These are phyloP conservation scores for Habropoda laboriosa DNA, from an alignment of 1,140 invertebrate genomes.

Conservation along the genomic window DNA sequence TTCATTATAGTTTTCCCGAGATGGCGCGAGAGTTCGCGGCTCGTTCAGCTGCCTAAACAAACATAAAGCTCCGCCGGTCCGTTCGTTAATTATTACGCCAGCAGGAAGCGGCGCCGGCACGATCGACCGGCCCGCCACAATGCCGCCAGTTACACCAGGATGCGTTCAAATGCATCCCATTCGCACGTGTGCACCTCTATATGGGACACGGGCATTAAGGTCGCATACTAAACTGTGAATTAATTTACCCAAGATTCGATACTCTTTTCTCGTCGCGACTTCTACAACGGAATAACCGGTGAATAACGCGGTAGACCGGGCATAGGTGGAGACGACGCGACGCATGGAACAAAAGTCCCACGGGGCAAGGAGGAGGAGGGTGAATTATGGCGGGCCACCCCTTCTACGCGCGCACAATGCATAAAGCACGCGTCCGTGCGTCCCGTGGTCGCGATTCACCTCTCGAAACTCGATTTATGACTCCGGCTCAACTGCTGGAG, in stretches of 20 bases:
- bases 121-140: slow-evolving; percentile 65
- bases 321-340: no score
- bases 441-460: slow-evolving; percentile 45
- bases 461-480: slow-evolving; percentile 63
- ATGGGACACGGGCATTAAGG: slow-evolving; percentile 20
- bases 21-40: slow-evolving; percentile 16
- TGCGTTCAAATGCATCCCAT: slow-evolving; percentile 51
- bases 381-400: slow-evolving; percentile 54
- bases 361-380: slow-evolving; percentile 23
- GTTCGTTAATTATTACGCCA: slow-evolving; percentile 60
- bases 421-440: slow-evolving; percentile 17
- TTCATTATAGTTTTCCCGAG: slow-evolving; percentile 24
- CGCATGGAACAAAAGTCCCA: slow-evolving; percentile 35
- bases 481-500: slow-evolving; percentile 46
- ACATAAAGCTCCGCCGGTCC: slow-evolving; percentile 56
- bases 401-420: slow-evolving; percentile 46
- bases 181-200: neutral
- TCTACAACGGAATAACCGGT: slow-evolving; percentile 23
- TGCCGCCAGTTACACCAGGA: slow-evolving; percentile 52
- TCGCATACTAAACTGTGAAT: neutral
- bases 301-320: slow-evolving; percentile 37
- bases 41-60: slow-evolving; percentile 65
- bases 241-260: no score
- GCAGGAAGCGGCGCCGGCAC: slow-evolving; percentile 60
- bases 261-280: no score